Conservation (phyloP, 2,113 vertebrate species). For the Stictonetta naevosa region DNA sequence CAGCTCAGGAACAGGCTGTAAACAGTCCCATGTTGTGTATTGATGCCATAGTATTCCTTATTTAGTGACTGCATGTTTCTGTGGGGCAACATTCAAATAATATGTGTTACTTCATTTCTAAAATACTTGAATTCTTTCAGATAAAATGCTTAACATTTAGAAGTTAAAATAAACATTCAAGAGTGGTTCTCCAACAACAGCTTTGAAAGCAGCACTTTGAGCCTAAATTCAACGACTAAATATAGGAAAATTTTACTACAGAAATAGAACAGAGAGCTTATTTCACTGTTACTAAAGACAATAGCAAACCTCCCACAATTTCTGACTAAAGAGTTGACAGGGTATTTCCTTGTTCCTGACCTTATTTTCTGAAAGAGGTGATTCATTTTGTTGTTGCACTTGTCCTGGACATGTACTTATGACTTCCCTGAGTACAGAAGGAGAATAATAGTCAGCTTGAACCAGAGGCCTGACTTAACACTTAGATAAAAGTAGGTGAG, state of each 20-base stretch:
- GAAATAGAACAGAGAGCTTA: neutral
- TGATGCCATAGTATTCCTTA: neutral
- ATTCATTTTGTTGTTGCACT: neutral
- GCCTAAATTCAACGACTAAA: neutral
- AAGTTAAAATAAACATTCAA: neutral
- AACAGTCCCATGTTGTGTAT: neutral
- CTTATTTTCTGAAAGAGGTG: neutral
- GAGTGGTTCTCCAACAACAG: neutral
- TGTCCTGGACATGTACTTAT: neutral
- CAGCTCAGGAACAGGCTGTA: neutral
- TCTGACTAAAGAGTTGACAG: neutral
- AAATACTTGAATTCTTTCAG: neutral
- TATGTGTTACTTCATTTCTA: neutral
- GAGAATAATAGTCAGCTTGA: neutral
- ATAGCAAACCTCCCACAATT: neutral
- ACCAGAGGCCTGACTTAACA: neutral
- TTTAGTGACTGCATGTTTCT: neutral
- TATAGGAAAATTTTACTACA: neutral
- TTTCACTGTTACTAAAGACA: neutral
- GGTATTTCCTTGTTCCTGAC: neutral
- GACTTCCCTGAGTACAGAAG: neutral
- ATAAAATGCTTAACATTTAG: neutral
- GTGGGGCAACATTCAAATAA: neutral
- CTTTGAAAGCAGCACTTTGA: neutral
- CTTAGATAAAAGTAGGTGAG: neutral